Evolutionary conservation across 2,797 vertebrate species (phyloP), one percentile per base, ranked within the genome.

Genomic region (Helostoma temminkii): DNA sequence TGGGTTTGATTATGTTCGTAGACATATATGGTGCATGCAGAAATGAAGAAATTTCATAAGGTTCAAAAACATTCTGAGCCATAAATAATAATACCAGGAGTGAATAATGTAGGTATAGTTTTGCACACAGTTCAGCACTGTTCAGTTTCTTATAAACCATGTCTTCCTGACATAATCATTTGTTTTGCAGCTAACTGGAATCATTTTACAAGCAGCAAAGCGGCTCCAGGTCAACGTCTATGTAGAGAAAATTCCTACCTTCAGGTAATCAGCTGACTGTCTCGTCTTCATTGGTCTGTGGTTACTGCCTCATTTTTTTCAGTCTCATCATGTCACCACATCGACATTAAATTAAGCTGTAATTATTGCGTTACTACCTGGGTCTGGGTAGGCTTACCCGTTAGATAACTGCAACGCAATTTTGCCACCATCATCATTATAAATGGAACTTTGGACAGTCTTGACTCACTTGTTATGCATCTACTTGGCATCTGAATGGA

Each of bases 211-310:
- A 86, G 97, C 93, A 41, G 95, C 95, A 26, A 99, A 98, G 85
- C 88, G 96, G 71, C 84, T 98, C 66, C 98, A 99, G 88, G 41
- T 99, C 88, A 99, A 99, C 0, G 88, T 96, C 64, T 93, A 89
- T 0, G 59, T 99, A 2, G 88, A 92, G 82, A 93, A 96, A 72
- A 56, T 96, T 10, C 73, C 90, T 10, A 78, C 30, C 5, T 98
- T 97, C 91, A 84, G 91, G 98, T 99, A 93, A 95, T 93, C 78
- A 1, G 12, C 21, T 47, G 7, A 36, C 36, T 43, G 10, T 16
- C 7, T 24, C 41, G 10, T 16, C 7, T 24, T 37, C 21, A 47
- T 62, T 21, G 9, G 4, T 41, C 26, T 48, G 42, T 21, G n/a
- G 12, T 26, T 21, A 22, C 18, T 46, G 18, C 36, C 32, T 12